Conservation (phyloP, 2,797 vertebrate species). For the Potorous gilbertii region DNA sequence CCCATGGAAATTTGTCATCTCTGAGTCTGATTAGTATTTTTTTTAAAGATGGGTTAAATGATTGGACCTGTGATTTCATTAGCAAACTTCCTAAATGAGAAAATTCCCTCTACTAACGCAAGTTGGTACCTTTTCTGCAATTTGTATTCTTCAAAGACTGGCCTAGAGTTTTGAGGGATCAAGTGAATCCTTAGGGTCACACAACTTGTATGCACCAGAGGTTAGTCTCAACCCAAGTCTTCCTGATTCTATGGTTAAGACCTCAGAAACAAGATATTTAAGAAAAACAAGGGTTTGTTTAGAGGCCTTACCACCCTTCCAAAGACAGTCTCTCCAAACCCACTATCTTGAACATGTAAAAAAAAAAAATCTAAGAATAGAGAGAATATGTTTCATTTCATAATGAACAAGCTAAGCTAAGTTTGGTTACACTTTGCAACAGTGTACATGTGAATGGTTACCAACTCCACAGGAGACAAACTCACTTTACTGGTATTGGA, state of each 20-base stretch:
- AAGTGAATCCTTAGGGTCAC: neutral
- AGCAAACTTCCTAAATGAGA: neutral
- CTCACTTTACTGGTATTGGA: slow-evolving; percentile 19
- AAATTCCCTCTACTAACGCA: neutral
- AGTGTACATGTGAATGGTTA: slow-evolving; percentile 14
- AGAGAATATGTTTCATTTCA: slow-evolving; percentile 52
- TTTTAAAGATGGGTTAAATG: neutral
- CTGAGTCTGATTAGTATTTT: neutral
- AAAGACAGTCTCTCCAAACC: neutral
- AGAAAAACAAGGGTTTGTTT: neutral
- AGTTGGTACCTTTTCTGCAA: neutral
- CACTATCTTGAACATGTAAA: slow-evolving; percentile 10
- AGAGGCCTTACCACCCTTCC: neutral
- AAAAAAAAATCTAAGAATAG: slow-evolving; percentile 16
- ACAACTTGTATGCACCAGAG: neutral
- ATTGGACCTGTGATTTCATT: neutral
- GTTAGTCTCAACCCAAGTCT: neutral
- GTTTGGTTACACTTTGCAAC: slow-evolving; percentile 33
- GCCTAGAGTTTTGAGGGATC: neutral
- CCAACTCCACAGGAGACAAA: slow-evolving; percentile 43
- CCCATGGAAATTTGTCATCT: neutral
- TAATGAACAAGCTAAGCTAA: slow-evolving; percentile 8
- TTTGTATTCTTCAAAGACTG: neutral
- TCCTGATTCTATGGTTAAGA: neutral
- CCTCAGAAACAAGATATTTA: neutral